Conservation (phyloP, 2,113 vertebrate species). For the Megaptera novaeangliae region DNA sequence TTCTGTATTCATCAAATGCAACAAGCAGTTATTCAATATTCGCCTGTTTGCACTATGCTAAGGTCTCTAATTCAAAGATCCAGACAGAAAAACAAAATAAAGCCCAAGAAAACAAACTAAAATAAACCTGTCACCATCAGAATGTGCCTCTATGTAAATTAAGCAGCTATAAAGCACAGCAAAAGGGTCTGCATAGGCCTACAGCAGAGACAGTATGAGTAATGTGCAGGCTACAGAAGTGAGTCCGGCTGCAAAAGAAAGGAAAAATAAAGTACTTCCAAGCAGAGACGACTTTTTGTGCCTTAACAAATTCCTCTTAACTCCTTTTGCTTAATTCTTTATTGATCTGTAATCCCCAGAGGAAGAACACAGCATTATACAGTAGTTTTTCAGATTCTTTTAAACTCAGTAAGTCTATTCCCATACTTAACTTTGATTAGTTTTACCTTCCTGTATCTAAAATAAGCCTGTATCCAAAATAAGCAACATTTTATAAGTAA, state of each 20-base stretch:
- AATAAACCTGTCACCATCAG: slow-evolving; percentile 53
- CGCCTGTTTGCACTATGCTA: slow-evolving; percentile 47
- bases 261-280: not conserved
- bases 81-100: slow-evolving; percentile 40
- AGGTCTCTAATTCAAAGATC: slow-evolving; percentile 44
- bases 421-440: not conserved
- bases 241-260: not conserved
- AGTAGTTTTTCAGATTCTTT: not conserved
- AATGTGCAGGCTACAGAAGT: not conserved
- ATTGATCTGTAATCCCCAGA: slow-evolving; percentile 6
- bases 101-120: slow-evolving; percentile 57
- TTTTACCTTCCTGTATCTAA: not conserved
- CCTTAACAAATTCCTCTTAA: slow-evolving; percentile 38
- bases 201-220: not conserved
- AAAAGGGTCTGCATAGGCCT: not conserved
- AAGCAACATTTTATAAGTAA: slow-evolving; percentile 13
- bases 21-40: slow-evolving; percentile 60
- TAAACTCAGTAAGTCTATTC: not conserved
- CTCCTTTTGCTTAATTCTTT: not conserved
- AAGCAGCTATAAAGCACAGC: not conserved
- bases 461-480: slow-evolving; percentile 12
- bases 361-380: not conserved
- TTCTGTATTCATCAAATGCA: slow-evolving; percentile 56
- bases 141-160: slow-evolving; percentile 49
- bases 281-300: not conserved